These are phyloP conservation scores for Cerastoderma edule DNA, from an alignment of 2,888 invertebrate genomes.

Conservation along the genomic window DNA sequence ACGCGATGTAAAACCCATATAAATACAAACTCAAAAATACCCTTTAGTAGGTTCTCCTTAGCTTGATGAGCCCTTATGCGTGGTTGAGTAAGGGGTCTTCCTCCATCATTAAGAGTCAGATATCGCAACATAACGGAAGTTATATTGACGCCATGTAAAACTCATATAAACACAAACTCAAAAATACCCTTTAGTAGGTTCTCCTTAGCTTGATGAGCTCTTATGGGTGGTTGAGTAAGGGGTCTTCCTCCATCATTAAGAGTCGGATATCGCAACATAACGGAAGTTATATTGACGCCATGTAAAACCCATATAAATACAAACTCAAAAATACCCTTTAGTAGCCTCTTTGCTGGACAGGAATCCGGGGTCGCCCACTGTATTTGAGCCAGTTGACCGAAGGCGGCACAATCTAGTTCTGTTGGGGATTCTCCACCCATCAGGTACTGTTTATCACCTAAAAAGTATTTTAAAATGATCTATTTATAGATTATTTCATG, in stretches of 20 bases:
- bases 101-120: too few relatives aligned
- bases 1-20: too few relatives aligned
- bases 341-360: conserved; percentile 31
- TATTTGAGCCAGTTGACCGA: conserved; percentile 77
- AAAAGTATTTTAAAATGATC: neutral
- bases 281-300: neutral
- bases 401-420: conserved; percentile 77
- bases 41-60: too few relatives aligned
- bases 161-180: too few relatives aligned
- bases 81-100: too few relatives aligned
- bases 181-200: too few relatives aligned
- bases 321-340: conserved; percentile 21
- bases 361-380: conserved; percentile 35
- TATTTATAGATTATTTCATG: too few relatives aligned
- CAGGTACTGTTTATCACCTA: conserved; percentile 65
- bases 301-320: neutral
- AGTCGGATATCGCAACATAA: neutral
- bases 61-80: too few relatives aligned
- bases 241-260: neutral
- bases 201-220: neutral
- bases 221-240: neutral
- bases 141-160: too few relatives aligned
- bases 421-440: conserved; percentile 66
- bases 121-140: too few relatives aligned
- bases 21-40: too few relatives aligned